Evolutionary conservation across 2,888 invertebrate species (phyloP).

Genomic region (Aromia moschata): DNA sequence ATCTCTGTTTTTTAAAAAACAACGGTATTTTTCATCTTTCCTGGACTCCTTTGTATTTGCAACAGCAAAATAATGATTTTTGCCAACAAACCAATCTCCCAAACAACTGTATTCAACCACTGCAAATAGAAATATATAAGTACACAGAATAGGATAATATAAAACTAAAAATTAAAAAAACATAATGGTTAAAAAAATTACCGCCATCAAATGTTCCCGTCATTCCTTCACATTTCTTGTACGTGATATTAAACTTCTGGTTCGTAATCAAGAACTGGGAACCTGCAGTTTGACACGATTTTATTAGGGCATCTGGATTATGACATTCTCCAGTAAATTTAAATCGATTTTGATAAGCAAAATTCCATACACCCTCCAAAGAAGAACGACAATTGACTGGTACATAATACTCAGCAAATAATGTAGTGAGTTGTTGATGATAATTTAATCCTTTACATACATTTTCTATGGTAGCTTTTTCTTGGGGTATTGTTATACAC

Average conservation of each 20-base stretch:
- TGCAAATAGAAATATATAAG: constrained; percentile 42
- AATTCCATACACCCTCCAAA: constrained; percentile 96
- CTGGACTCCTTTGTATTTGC: constrained; percentile 96
- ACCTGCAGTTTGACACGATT: constrained; percentile 95
- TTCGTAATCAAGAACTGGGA: constrained; percentile 96
- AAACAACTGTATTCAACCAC: constrained; percentile 92
- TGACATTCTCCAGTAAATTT: constrained; percentile 93
- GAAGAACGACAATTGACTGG: constrained; percentile 93
- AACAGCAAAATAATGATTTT: constrained; percentile 97
- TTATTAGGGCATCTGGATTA: constrained; percentile 87
- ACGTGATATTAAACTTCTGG: constrained; percentile 95
- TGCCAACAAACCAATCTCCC: constrained; percentile 95
- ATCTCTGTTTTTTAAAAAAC: constrained; percentile 93
- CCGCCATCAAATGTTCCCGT: constrained; percentile 87
- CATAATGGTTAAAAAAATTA: constrained; percentile 49
- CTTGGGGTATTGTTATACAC: constrained; percentile 75
- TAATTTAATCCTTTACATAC: constrained; percentile 79
- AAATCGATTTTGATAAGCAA: constrained; percentile 82
- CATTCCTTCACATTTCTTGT: constrained; percentile 90
- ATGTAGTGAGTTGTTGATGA: constrained; percentile 83
- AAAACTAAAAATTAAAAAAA: background rate
- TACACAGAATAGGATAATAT: background rate
- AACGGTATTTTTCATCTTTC: constrained; percentile 93
- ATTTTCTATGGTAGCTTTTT: constrained; percentile 76
- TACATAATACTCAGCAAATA: constrained; percentile 90